These are phyloP conservation scores for Ciconia stormi DNA, from an alignment of 2,113 vertebrate genomes.

Conservation along the genomic window DNA sequence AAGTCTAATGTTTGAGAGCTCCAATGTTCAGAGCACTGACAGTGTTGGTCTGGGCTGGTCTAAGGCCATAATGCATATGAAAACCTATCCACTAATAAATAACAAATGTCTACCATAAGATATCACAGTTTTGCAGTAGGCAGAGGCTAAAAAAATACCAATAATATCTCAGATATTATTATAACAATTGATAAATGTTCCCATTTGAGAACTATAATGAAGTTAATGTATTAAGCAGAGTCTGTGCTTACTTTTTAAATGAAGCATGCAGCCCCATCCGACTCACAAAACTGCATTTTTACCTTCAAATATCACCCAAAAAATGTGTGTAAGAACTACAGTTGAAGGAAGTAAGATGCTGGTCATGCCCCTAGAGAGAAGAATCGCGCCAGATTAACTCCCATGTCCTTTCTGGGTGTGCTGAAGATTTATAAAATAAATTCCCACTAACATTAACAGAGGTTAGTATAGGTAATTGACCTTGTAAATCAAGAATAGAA, in stretches of 20 bases:
- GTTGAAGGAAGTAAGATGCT: neutral
- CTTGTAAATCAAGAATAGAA: constrained; percentile 43
- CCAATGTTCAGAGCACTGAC: neutral
- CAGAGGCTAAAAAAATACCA: neutral
- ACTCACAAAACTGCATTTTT: neutral
- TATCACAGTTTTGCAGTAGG: neutral
- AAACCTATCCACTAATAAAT: neutral
- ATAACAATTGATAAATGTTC: neutral
- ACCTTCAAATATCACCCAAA: neutral
- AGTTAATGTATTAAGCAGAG: neutral
- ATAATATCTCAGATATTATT: neutral
- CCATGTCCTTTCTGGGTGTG: neutral
- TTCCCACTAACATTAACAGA: neutral
- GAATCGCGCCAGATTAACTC: neutral
- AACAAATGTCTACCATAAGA: neutral
- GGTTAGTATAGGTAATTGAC: constrained; percentile 30
- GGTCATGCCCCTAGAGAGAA: neutral
- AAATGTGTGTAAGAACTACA: neutral
- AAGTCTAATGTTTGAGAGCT: neutral
- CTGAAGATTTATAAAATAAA: constrained; percentile 32
- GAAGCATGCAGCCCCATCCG: neutral
- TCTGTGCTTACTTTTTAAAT: constrained; percentile 3
- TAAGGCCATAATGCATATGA: neutral
- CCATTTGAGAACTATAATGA: neutral
- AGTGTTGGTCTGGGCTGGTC: neutral